Evolutionary conservation across 2,888 invertebrate genomes (phyloP).

Genomic region (Drosophila mimetica): DNA sequence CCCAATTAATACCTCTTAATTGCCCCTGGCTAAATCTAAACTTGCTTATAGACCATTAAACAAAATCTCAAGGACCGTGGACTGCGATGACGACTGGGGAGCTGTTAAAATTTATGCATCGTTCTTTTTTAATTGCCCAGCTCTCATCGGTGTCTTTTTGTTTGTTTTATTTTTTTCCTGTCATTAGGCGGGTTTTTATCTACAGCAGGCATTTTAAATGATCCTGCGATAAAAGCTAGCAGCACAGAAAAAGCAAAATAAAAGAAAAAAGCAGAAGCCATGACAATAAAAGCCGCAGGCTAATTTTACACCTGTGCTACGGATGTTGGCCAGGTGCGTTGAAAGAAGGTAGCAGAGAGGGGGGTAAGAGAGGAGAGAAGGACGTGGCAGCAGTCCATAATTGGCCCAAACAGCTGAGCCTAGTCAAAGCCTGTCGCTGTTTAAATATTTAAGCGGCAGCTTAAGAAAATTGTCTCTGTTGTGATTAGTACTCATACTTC

Average conservation of each 20-base stretch:
- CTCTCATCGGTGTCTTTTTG: conserved; percentile 9
- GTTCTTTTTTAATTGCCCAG: conserved; percentile 49
- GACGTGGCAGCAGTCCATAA: conserved; percentile 39
- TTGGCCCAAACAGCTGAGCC: conserved; percentile 50
- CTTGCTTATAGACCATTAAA: conserved; percentile 40
- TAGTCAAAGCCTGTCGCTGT: conserved; percentile 22
- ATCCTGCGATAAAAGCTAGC: conserved; percentile 61
- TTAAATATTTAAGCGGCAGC: conserved; percentile 65
- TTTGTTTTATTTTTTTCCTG: conserved; percentile 34
- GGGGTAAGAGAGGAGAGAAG: not conserved
- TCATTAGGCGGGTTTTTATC: conserved; percentile 69
- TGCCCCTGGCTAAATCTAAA: conserved; percentile 5
- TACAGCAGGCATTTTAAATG: conserved; percentile 62
- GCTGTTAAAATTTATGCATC: conserved; percentile 48
- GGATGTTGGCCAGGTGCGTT: conserved; percentile 37
- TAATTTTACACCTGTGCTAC: conserved; percentile 66
- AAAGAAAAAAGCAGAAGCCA: conserved; percentile 35
- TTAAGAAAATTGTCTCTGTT: conserved; percentile 44
- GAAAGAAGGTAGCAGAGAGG: not conserved
- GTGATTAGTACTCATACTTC: conserved; percentile 4
- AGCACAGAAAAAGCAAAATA: conserved; percentile 26
- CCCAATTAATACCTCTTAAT: conserved; percentile 18
- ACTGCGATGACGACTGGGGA: conserved; percentile 15
- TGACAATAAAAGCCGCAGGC: conserved; percentile 67
- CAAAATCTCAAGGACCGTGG: conserved; percentile 48